Percentiles rank a stretch among this genome's conserved stretches.
phyloP scores from a whole-genome alignment of 2,113 vertebrate genomes.

The Osmerus eperlanus region DNA sequence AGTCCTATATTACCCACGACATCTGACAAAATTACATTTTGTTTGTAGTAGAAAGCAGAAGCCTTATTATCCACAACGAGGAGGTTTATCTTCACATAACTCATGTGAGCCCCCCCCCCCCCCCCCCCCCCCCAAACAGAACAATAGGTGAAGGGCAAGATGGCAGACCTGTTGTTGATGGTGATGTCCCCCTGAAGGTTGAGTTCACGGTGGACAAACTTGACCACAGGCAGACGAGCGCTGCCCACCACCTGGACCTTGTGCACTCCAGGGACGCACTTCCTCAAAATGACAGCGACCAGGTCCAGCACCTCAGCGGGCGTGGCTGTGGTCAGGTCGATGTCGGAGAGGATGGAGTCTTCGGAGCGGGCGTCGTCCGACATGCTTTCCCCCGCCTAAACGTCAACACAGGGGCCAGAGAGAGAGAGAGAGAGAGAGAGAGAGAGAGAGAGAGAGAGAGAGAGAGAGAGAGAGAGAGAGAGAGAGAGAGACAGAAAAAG shows the following conservation, averaged over 20 bases:
- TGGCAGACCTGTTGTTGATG: conserved; percentile 82
- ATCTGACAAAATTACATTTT: not conserved
- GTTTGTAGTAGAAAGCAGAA: no score
- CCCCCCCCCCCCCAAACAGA: no score
- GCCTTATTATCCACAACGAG: no score
- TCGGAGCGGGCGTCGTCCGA: conserved; percentile 70
- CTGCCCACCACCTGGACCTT: conserved; percentile 79
- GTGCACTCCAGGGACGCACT: conserved; percentile 86
- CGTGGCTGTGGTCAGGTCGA: conserved; percentile 69
- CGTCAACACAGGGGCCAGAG: not conserved
- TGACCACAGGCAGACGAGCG: conserved; percentile 85
- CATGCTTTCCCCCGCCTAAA: conserved; percentile 58
- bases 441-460: no score
- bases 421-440: no score
- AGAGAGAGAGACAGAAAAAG: no score
- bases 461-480: no score
- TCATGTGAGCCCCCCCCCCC: no score
- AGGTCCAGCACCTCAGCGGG: conserved; percentile 78
- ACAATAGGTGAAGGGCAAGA: not conserved
- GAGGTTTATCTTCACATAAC: no score
- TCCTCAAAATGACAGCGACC: conserved; percentile 79
- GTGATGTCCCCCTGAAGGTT: conserved; percentile 85
- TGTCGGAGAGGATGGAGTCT: conserved; percentile 80
- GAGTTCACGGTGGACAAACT: conserved; percentile 85
- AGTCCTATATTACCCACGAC: not conserved